Evolutionary conservation across 2,113 vertebrate genomes (phyloP).

Genomic region (Embiotoca jacksoni): DNA sequence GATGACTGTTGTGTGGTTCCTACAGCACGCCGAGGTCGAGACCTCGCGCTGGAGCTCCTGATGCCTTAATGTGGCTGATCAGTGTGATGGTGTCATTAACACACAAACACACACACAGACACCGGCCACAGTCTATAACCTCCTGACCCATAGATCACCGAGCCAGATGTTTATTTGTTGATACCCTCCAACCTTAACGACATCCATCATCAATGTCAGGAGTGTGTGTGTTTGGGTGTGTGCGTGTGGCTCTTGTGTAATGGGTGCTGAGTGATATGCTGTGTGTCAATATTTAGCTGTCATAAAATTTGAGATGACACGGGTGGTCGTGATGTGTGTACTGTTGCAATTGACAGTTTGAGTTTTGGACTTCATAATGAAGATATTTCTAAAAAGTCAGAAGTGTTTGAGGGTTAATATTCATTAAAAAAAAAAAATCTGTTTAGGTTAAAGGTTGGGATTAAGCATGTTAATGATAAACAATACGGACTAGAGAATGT

Average conservation of each 20-base stretch:
- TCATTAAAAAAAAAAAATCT: background rate
- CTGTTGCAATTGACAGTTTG: background rate
- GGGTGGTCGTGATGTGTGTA: slow-evolving; percentile 28
- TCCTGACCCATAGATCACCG: slow-evolving; percentile 59
- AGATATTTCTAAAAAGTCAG: background rate
- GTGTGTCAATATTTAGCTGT: slow-evolving; percentile 62
- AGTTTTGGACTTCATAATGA: background rate
- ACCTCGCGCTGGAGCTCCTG: slow-evolving; percentile 46
- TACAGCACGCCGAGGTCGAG: slow-evolving; percentile 60
- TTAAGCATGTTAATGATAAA: no score
- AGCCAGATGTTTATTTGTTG: slow-evolving; percentile 77
- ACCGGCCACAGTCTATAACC: slow-evolving; percentile 55
- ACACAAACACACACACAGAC: slow-evolving; percentile 28
- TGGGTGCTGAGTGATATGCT: slow-evolving; percentile 56
- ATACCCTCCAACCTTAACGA: slow-evolving; percentile 62
- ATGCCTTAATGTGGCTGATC: slow-evolving; percentile 60
- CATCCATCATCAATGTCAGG: slow-evolving; percentile 77
- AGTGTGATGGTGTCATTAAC: slow-evolving; percentile 53
- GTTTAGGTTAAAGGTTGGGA: no score
- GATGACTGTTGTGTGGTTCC: slow-evolving; percentile 61
- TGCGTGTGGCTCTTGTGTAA: slow-evolving; percentile 19
- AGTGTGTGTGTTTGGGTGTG: slow-evolving; percentile 28
- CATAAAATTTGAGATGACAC: slow-evolving; percentile 43
- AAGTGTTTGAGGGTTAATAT: background rate
- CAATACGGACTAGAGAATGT: no score